Base-by-base conservation (phyloP, 2,113 vertebrate species). In the Ctenodactylus gundi region DNA sequence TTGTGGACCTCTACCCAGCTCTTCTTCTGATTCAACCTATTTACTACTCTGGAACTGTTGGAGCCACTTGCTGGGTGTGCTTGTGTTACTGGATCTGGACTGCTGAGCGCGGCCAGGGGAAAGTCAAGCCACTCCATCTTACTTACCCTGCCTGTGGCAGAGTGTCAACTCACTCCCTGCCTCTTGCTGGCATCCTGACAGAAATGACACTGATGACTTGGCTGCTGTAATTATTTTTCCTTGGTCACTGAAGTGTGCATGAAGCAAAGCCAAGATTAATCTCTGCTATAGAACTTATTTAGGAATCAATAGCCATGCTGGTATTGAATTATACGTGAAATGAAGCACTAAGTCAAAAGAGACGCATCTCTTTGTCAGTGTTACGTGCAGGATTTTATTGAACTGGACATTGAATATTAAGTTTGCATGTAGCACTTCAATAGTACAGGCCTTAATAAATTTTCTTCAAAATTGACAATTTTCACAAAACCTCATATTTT, bases 211-310 rank as follows among this genome's bases (percentile, higher is more conserved):
- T 39, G 55, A 91, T 81, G 91, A 34, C 77, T 92, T 60, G 44
- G 67, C 68, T 85, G 67, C 27, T 58, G 57, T 77, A 82, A 93
- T 95, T 93, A 88, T 94, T 94, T 94, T 90, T 72, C 60, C 36
- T 57, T 92, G 65, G 81, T 80, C 78, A 49, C 58, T 34, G 86
- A 91, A 80, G 72, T 77, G 57, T 53, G 68, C 46, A 58, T 67
- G 44, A 95, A 93, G 92, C 70, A 96, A 93, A 96, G 78, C 67
- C 83, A 88, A 60, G 81, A 90, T 90, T 92, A 87, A 94, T 97
- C 90, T 94, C 73, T 64, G 67, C 58, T 92, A 39, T 49, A 90
- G 88, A 93, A 85, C 17, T 75, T 92, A 93, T 51, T 93, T 51
- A 80, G 86, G 80, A 96, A 92, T 94, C 92, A 96, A 53, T 68